Evolutionary conservation across 2,888 invertebrate genomes (phyloP), one percentile per base, ranked within the genome.

Genomic region (Synanthedon myopaeformis): DNA sequence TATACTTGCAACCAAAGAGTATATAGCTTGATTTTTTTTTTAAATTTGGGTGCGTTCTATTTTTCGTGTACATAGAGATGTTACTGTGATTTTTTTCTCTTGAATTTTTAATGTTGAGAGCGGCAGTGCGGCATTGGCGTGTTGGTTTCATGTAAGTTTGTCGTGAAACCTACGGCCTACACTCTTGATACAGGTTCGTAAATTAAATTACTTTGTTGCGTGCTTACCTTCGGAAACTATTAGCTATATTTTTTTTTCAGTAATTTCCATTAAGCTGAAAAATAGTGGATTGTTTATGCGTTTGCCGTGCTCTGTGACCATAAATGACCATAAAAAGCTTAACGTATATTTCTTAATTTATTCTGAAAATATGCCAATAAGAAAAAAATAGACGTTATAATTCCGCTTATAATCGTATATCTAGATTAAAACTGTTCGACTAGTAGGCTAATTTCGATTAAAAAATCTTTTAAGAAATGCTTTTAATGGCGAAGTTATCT

Each of bases 121-220:
- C 45, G 57, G 61, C 67, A 67, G 68, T 73, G 67, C 69, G 66
- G 60, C 65, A 67, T 64, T 64, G 55, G 57, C 60, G 62, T 59
- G 59, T 58, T 52, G 50, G 52, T n/a, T 12, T 14, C 11, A 41
- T 56, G 52, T 56, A 59, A 13, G 51, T 28, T 17, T 11, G 42
- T 23, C 53, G 57, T 61, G 62, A 55, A 59, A 61, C 62, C 59
- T 61, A 54, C 59, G 59, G 56, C 60, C 58, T 60, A 57, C 57
- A 60, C 56, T 59, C 59, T 58, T 59, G 56, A 68, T 65, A 70
- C 68, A 82, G 82, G 82, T 82, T 70, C 54, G 79, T 78, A 67
- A 72, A 79, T 78, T 74, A 73, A 74, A 79, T 79, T 76, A 75
- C 74, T 72, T 66, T 63, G 67, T 81, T 74, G 81, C 81, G 82